phyloP scores from a whole-genome alignment of 2,113 vertebrate species.

The Bolborhynchus lineola region DNA sequence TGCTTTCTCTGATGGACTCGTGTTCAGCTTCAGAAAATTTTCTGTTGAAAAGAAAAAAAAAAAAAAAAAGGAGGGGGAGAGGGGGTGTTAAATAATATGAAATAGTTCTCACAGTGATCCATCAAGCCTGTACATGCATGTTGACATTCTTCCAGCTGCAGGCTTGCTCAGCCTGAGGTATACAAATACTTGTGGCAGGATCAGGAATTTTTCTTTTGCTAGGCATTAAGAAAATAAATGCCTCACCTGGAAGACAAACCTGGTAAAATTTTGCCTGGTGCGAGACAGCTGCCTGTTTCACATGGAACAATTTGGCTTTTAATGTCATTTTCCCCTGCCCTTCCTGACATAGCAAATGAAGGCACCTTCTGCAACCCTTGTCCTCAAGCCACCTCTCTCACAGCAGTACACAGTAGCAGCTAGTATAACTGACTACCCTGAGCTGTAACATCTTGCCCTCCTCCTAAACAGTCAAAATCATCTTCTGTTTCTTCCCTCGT shows the following conservation, averaged over 20 bases:
- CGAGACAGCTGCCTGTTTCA: not conserved
- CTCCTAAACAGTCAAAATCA: not conserved
- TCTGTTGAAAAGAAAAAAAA: not conserved
- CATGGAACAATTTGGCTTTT: not conserved
- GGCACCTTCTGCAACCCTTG: not conserved
- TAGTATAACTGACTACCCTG: not conserved
- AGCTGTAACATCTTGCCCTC: not conserved
- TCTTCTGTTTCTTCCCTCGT: not conserved
- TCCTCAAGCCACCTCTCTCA: not conserved
- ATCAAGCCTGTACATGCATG: not conserved
- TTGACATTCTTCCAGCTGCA: not conserved
- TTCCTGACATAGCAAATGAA: not conserved
- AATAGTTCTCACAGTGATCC: not conserved
- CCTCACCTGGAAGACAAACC: not conserved
- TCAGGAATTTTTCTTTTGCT: not conserved
- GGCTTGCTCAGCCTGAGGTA: not conserved
- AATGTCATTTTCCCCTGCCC: not conserved
- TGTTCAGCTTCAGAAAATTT: not conserved
- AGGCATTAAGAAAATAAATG: not conserved
- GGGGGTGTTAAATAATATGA: not conserved
- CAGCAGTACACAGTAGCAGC: not conserved
- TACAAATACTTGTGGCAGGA: not conserved
- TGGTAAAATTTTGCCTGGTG: not conserved
- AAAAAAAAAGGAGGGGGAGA: not conserved
- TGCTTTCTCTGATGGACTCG: not conserved